Evolutionary conservation across 2,797 vertebrate genomes (phyloP), one percentile per base, ranked within the genome.

Genomic region (Gila robusta): DNA sequence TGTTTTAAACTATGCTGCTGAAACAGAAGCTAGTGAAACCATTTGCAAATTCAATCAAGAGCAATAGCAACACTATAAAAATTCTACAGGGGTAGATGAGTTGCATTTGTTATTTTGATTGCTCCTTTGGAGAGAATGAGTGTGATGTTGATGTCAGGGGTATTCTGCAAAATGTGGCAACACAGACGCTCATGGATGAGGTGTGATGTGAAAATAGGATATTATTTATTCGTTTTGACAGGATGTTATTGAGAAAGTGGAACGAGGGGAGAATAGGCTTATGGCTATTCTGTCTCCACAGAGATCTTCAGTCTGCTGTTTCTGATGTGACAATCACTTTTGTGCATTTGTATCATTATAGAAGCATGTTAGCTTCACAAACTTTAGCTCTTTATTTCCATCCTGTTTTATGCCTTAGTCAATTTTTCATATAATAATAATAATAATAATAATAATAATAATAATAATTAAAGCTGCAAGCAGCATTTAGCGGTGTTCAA

Each of bases 41-140:
- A 89, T 90, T 90, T 91, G 87, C 89, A 87, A 81, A 92, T 94
- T 91, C 91, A 94, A 93, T 95, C 91, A 92, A 93, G 93, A 86
- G 82, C 77, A 83, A 85, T 85, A 90, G 77, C 91, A 64, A 32
- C 79, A 4, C 80, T 79, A 84, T 76, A 88, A 87, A 89, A 82
- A 26, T 73, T 83, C 49, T 86, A 90, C 89, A 90, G 86, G 79
- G 49, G 41, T 87, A 87, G 80, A 87, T 86, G 35, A 62, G 85
- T 69, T 56, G 80, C 73, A 85, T 85, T 87, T 83, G 67, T 86
- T 82, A 64, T 88, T 84, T 82, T 88, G 62, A 84, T 88, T 87
- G 76, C 59, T 89, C 70, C 78, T 88, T 88, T 84, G 80, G 62
- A 39, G 69, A 82, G 78, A 77, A 85, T 77, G 39, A 79, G 52